Conservation (phyloP, 2,797 vertebrate genomes). For the Syngnathus rostellatus region DNA sequence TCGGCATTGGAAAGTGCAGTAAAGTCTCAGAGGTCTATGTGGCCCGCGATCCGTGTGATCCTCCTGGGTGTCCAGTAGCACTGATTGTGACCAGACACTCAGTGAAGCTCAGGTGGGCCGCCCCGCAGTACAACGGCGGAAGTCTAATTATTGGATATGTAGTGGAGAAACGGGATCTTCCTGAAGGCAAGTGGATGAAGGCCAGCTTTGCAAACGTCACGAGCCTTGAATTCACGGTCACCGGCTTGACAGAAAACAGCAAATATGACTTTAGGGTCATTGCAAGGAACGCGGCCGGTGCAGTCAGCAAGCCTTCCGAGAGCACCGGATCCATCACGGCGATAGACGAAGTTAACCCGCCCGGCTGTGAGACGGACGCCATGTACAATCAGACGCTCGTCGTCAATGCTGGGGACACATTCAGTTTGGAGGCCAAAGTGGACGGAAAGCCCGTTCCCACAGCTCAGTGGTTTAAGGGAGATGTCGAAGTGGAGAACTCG, state of each 20-base stretch:
- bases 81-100: slow-evolving; percentile 89
- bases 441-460: slow-evolving; percentile 89
- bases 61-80: slow-evolving; percentile 85
- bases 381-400: slow-evolving; percentile 89
- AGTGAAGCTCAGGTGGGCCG: slow-evolving; percentile 87
- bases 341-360: slow-evolving; percentile 92
- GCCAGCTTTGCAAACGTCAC: slow-evolving; percentile 91
- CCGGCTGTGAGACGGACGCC: slow-evolving; percentile 86
- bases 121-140: slow-evolving; percentile 90
- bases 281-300: slow-evolving; percentile 91
- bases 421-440: slow-evolving; percentile 86
- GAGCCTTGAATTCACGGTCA: slow-evolving; percentile 87
- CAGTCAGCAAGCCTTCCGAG: slow-evolving; percentile 89
- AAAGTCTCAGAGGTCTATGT: slow-evolving; percentile 92
- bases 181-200: slow-evolving; percentile 99
- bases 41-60: slow-evolving; percentile 93
- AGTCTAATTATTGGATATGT: slow-evolving; percentile 90
- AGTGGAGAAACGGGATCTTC: slow-evolving; percentile 93
- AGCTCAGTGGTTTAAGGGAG: slow-evolving; percentile 91
- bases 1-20: slow-evolving; percentile 91
- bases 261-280: slow-evolving; percentile 98
- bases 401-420: slow-evolving; percentile 90
- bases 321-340: slow-evolving; percentile 93
- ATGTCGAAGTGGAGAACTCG: slow-evolving; percentile 87
- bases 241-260: slow-evolving; percentile 85